A percentile compares a stretch with the other conserved stretches of the same genome.
These are phyloP conservation scores for Papilio polytes DNA, from an alignment of 1,140 invertebrate genomes.

Conservation along the genomic window DNA sequence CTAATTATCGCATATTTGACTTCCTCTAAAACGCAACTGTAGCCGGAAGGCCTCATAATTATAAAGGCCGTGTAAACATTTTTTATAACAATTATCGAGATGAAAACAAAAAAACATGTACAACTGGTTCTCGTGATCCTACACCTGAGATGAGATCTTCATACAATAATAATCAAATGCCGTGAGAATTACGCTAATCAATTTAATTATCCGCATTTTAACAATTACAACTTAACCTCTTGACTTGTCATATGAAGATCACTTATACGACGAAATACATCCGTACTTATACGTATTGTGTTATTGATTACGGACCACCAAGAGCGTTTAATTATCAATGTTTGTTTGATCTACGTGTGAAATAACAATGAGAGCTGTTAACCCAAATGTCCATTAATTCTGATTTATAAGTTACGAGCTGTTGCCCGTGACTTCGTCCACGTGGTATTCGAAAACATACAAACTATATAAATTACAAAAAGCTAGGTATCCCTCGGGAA, in stretches of 20 bases:
- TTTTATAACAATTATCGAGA: background rate
- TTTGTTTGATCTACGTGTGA: background rate
- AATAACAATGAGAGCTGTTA: background rate
- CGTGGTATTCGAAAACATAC: too few species aligned
- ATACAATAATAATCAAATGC: background rate
- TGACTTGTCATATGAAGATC: background rate
- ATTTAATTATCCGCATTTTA: background rate
- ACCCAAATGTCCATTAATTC: background rate
- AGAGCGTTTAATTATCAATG: background rate
- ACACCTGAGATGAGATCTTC: background rate
- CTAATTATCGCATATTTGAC: constrained; percentile 8
- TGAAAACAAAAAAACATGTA: background rate
- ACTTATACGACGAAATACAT: background rate
- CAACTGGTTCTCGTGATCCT: background rate
- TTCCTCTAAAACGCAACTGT: background rate
- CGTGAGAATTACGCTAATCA: background rate
- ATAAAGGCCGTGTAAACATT: background rate
- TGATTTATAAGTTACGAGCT: too few species aligned
- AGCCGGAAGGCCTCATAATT: background rate
- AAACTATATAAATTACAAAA: too few species aligned
- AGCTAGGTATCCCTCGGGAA: too few species aligned
- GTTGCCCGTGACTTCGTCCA: too few species aligned
- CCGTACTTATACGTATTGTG: background rate
- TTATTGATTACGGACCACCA: background rate
- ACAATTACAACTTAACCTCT: background rate